phyloP scores from a whole-genome alignment of 64 coral and sea anemone species.

The Montipora foliosa region DNA sequence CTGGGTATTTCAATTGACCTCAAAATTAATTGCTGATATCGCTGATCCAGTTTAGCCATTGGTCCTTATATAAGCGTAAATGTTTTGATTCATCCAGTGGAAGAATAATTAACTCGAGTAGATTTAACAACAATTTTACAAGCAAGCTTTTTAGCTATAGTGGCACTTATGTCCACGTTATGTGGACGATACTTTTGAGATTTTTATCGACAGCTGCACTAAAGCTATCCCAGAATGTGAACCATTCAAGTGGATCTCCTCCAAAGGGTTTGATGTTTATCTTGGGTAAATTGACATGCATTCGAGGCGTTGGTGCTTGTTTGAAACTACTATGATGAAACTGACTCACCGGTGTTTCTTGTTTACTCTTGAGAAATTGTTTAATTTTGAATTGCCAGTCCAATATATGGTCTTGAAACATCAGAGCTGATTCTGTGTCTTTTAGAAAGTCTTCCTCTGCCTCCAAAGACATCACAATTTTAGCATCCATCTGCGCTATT shows the following conservation, averaged over 20 bases:
- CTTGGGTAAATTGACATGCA: conserved; percentile 30
- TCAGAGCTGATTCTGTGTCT: conserved; percentile 55
- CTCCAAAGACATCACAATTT: conserved; percentile 21
- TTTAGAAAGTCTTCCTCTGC: conserved; percentile 17
- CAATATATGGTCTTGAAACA: conserved; percentile 61
- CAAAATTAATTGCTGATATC: too few relatives aligned
- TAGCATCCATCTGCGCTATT: conserved; percentile 28
- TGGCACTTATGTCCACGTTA: too few relatives aligned
- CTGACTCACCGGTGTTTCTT: conserved; percentile 45
- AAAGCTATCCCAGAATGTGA: conserved; percentile 32
- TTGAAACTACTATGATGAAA: conserved; percentile 52
- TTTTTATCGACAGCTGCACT: too few relatives aligned
- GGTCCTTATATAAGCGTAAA: too few relatives aligned
- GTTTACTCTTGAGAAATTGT: conserved; percentile 23
- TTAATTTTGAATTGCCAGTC: conserved; percentile 30
- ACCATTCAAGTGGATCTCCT: not conserved
- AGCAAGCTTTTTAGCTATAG: too few relatives aligned
- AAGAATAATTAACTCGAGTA: too few relatives aligned
- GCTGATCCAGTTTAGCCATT: too few relatives aligned
- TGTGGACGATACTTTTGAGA: too few relatives aligned
- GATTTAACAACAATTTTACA: too few relatives aligned
- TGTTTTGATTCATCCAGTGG: too few relatives aligned
- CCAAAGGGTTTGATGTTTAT: conserved; percentile 21
- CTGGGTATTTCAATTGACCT: too few relatives aligned
- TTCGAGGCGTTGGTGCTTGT: conserved; percentile 3